phyloP scores from a whole-genome alignment of 2,797 vertebrate species.

The Novumbra hubbsi region DNA sequence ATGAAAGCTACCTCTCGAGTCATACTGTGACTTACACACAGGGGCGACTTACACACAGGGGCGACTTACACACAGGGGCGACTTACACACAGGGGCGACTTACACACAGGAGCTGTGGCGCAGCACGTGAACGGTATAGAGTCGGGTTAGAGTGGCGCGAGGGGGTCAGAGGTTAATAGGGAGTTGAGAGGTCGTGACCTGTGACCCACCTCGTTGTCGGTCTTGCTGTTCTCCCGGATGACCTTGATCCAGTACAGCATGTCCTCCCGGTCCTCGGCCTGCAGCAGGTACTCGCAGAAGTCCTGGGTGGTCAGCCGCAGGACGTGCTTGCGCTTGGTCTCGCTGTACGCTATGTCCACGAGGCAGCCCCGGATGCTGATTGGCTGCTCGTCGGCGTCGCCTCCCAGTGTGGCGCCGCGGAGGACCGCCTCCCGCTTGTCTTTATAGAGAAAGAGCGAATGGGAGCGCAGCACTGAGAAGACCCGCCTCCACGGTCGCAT shows the following conservation, averaged over 20 bases:
- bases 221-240: constrained; percentile 95
- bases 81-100: too few relatives aligned
- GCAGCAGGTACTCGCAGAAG: constrained; percentile 99
- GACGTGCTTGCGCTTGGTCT: constrained; percentile 94
- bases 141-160: not conserved
- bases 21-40: too few relatives aligned
- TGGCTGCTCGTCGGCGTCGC: constrained; percentile 85
- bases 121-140: not conserved
- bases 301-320: constrained; percentile 96
- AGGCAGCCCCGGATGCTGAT: constrained; percentile 96
- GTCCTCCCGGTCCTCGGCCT: constrained; percentile 96
- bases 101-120: too few relatives aligned
- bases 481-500: constrained; percentile 97
- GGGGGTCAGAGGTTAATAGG: not conserved
- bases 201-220: constrained; percentile 89
- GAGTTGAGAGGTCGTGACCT: constrained; percentile 15
- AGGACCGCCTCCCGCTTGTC: constrained; percentile 92
- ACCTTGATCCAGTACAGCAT: constrained; percentile 98
- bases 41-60: too few relatives aligned
- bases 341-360: constrained; percentile 98
- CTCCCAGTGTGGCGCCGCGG: constrained; percentile 76
- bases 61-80: too few relatives aligned
- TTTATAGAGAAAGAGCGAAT: constrained; percentile 93
- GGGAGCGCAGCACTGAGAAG: constrained; percentile 87
- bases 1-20: too few relatives aligned